A percentile compares a stretch with the other conserved stretches of the same genome.
Evolutionary conservation across 2,888 invertebrate species (phyloP).

Genomic region (Leptopterna dolabrata): DNA sequence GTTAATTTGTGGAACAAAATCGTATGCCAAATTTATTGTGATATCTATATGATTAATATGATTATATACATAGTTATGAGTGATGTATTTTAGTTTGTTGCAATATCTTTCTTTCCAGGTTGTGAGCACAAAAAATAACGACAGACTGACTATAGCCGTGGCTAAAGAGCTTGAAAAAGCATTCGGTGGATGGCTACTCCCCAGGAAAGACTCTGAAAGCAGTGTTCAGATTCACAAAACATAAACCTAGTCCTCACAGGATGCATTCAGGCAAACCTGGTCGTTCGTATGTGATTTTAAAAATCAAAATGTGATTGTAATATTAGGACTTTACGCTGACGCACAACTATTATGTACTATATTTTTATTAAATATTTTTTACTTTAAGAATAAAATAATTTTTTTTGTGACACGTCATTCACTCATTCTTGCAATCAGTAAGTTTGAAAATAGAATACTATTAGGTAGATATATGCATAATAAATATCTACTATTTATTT

Average conservation of each 20-base stretch:
- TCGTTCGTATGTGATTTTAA: not conserved
- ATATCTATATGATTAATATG: too few species aligned
- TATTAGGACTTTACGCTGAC: not conserved
- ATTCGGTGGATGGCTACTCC: slow-evolving; percentile 86
- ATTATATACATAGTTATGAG: too few species aligned
- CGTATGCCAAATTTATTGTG: too few species aligned
- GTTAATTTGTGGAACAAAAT: too few species aligned
- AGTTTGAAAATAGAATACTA: too few species aligned
- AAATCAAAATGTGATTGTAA: slow-evolving; percentile 10
- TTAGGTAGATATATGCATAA: too few species aligned
- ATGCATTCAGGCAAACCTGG: not conserved
- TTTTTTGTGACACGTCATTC: too few species aligned
- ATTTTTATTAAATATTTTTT: not conserved
- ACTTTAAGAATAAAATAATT: not conserved
- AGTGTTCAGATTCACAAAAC: not conserved
- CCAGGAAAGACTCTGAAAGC: slow-evolving; percentile 63
- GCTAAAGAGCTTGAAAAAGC: slow-evolving; percentile 81
- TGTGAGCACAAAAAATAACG: slow-evolving; percentile 80
- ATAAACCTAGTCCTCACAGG: not conserved
- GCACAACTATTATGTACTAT: too few species aligned
- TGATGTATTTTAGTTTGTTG: not conserved
- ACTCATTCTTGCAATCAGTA: too few species aligned
- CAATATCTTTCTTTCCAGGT: slow-evolving; percentile 68
- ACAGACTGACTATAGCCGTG: slow-evolving; percentile 82
- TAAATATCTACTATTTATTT: too few species aligned